Percentiles rank a stretch among this genome's conserved stretches.
Conservation (phyloP, 30 jellyfish, hydroid and myxozoan species). For the Chrysaora quinquecirrha region DNA sequence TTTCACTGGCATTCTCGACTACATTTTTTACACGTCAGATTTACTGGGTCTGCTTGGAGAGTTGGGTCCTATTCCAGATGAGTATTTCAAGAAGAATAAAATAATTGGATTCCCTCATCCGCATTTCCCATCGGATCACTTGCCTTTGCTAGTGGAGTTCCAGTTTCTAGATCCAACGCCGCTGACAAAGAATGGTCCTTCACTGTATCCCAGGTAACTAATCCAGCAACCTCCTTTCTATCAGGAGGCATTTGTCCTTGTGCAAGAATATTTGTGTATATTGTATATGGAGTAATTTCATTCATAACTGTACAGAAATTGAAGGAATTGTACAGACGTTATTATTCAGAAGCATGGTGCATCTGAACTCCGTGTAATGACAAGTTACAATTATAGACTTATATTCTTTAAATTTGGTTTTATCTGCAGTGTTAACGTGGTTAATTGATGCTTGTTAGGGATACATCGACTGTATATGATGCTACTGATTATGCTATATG, state of each 20-base stretch:
- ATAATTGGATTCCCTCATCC: slow-evolving; percentile 97
- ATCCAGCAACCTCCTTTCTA: slow-evolving; percentile 40
- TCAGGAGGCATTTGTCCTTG: slow-evolving; percentile 47
- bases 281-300: slow-evolving; percentile 70
- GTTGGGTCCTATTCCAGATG: slow-evolving; percentile 84
- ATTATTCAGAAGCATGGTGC: too few relatives aligned
- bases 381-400: slow-evolving; percentile 21
- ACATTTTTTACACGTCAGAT: slow-evolving; percentile 87
- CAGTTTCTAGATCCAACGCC: slow-evolving; percentile 54
- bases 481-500: too few relatives aligned
- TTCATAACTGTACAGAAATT: slow-evolving; percentile 52
- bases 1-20: slow-evolving; percentile 91
- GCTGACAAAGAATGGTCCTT: slow-evolving; percentile 56
- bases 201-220: slow-evolving; percentile 69
- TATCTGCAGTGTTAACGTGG: neutral
- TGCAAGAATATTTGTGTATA: slow-evolving; percentile 52
- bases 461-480: too few relatives aligned
- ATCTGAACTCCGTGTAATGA: neutral
- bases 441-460: too few relatives aligned
- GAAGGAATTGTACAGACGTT: slow-evolving; percentile 16
- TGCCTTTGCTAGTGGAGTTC: slow-evolving; percentile 89
- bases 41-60: slow-evolving; percentile 81
- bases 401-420: slow-evolving; percentile 30
- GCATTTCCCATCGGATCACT: slow-evolving; percentile 95
- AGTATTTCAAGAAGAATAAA: slow-evolving; percentile 80